A percentile compares a stretch with the other conserved stretches of the same genome.
Conservation (phyloP, 64 coral and sea anemone species). For the Dendronephthya gigantea region DNA sequence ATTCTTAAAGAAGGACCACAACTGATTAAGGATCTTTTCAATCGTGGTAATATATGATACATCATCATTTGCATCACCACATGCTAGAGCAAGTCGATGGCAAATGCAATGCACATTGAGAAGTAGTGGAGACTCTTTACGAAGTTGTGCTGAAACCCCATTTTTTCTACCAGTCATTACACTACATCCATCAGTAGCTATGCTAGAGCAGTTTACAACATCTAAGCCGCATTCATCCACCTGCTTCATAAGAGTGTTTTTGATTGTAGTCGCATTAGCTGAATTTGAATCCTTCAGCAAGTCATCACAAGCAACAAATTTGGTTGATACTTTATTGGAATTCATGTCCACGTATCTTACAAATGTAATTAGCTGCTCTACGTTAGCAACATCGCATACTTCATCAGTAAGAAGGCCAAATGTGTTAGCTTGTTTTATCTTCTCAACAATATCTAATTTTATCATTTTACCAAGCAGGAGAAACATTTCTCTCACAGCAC, state of each 20-base stretch:
- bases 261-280: background rate
- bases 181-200: background rate
- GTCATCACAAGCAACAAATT: background rate
- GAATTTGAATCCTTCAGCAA: background rate
- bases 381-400: background rate
- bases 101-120: conserved; percentile 48
- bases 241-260: background rate
- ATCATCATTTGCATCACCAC: conserved; percentile 44
- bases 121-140: background rate
- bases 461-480: background rate
- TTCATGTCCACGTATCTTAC: background rate
- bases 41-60: conserved; percentile 31
- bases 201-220: background rate
- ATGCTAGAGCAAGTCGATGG: conserved; percentile 54
- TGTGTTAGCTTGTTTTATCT: background rate
- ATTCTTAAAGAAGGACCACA: conserved; percentile 49
- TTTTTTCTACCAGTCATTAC: background rate
- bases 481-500: background rate
- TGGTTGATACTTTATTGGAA: background rate
- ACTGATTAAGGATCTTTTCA: conserved; percentile 40
- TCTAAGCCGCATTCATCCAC: background rate
- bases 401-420: background rate
- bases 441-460: background rate
- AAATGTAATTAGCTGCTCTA: background rate
- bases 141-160: background rate